These are phyloP conservation scores for Anoncus sp. DNA, from an alignment of 2,888 invertebrate genomes.

Conservation along the genomic window DNA sequence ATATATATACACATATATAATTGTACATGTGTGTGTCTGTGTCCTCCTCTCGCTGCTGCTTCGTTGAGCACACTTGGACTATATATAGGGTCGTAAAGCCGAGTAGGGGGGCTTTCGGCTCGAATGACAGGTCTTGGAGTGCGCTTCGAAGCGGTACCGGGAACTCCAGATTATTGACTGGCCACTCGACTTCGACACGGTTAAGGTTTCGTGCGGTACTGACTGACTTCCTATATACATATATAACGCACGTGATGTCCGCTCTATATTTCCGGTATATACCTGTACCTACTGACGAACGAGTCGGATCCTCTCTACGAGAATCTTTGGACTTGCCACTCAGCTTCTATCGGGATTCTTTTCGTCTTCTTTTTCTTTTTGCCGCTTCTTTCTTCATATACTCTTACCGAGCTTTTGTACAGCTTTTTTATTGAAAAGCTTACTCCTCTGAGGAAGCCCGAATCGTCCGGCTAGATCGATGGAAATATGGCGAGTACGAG, in stretches of 20 bases:
- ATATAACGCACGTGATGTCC: conserved; percentile 37
- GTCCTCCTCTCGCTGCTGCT: conserved; percentile 44
- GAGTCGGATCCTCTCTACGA: conserved; percentile 22
- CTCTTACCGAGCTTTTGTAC: conserved; percentile 3
- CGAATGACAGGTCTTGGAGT: conserved; percentile 81
- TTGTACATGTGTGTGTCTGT: not conserved
- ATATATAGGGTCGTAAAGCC: conserved; percentile 79
- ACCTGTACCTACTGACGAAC: conserved; percentile 26
- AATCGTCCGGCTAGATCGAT: conserved; percentile 36
- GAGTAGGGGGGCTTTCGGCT: conserved; percentile 72
- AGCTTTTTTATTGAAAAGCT: conserved; percentile 2
- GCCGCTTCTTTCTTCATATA: conserved; percentile 5
- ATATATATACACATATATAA: not conserved
- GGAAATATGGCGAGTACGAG: conserved; percentile 20
- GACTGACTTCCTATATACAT: conserved; percentile 18
- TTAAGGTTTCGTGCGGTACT: conserved; percentile 52
- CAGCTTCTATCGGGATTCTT: conserved; percentile 47
- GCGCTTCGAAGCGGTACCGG: conserved; percentile 75
- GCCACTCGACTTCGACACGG: conserved; percentile 78
- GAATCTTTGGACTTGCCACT: conserved; percentile 51
- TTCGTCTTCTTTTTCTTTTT: conserved; percentile 9
- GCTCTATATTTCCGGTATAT: conserved; percentile 25
- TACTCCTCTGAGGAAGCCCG: not conserved
- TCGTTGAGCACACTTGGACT: conserved; percentile 75
- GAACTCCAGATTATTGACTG: conserved; percentile 81